Base-by-base conservation (phyloP, 2,888 invertebrate species). In the Apoda limacodes region DNA sequence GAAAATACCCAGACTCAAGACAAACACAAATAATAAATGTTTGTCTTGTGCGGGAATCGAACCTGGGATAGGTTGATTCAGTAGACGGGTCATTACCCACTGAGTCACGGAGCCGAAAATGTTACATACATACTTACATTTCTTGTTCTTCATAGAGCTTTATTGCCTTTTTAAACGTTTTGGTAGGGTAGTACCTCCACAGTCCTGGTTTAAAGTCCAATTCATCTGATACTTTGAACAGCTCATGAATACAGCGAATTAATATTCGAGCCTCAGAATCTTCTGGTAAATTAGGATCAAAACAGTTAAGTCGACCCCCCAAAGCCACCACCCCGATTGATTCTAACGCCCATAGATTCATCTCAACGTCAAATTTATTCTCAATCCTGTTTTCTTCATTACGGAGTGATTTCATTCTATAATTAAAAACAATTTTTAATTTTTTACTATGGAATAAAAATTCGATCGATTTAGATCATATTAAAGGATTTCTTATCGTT, bases 271-370 rank as follows among this genome's bases (percentile, higher is more conserved):
- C 68, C 12, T 63, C 64, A 1, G 70, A 68, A 28, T 70, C 57
- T n/a, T 57, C 52, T 0, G 64, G 46, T 6, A 75, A 39, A 23
- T 65, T 55, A 1, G 58, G 45, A 23, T 66, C 54, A 2, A 78
- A 50, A 35, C 70, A 71, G 30, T 69, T 65, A 0, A 78, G 46
- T 0, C 76, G 57, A 6, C 57, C 55, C 0, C 78, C 78, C 4
- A 78, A 44, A 1, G 70, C 69, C 0, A 78, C 66, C 25, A 71
- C 54, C 0, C 56, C 65, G 9, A 71, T 63, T 0, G 83, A 85
- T 53, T 88, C 88, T 14, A 88, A 53, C 1, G 85, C 78, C 88
- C 88, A 88, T 43, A 84, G 74, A 39, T 83, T 82, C 46, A 86
- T 63, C 56, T 85, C 83, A 12, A 70, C 66, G 27, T 69, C 58